Conservation (phyloP, 1,140 invertebrate genomes). For the Chrysoperla carnea region DNA sequence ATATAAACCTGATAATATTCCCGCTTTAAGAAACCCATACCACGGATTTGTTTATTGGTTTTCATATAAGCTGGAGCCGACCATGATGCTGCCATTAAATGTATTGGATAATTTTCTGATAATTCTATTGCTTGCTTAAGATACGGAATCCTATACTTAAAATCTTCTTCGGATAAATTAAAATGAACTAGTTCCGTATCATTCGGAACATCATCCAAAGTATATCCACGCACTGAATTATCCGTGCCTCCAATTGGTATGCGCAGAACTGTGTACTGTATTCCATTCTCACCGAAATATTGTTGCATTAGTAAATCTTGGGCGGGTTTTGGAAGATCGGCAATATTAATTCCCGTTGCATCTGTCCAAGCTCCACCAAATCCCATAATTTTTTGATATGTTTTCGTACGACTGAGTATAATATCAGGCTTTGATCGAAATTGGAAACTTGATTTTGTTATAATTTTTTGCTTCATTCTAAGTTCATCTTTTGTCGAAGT, state of each 20-base stretch:
- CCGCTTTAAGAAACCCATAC: slow-evolving; percentile 24
- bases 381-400: slow-evolving; percentile 42
- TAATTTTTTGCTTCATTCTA: no score
- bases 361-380: slow-evolving; percentile 83
- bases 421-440: neutral
- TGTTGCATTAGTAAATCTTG: slow-evolving; percentile 42
- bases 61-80: slow-evolving; percentile 85
- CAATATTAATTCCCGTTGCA: slow-evolving; percentile 54
- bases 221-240: slow-evolving; percentile 40
- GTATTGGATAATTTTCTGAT: neutral
- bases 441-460: no score
- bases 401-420: neutral
- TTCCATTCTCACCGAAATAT: slow-evolving; percentile 22
- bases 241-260: slow-evolving; percentile 45
- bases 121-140: neutral
- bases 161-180: slow-evolving; percentile 44
- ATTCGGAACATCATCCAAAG: slow-evolving; percentile 30
- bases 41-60: slow-evolving; percentile 49
- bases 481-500: slow-evolving; percentile 32
- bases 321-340: slow-evolving; percentile 28
- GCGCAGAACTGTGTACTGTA: slow-evolving; percentile 34
- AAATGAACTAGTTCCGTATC: slow-evolving; percentile 50
- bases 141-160: slow-evolving; percentile 33
- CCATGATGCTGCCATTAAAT: slow-evolving; percentile 35
- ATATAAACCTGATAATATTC: slow-evolving; percentile 40